These are phyloP conservation scores for Aspidiotus rigidus DNA, from an alignment of 2,888 invertebrate species.

Conservation along the genomic window DNA sequence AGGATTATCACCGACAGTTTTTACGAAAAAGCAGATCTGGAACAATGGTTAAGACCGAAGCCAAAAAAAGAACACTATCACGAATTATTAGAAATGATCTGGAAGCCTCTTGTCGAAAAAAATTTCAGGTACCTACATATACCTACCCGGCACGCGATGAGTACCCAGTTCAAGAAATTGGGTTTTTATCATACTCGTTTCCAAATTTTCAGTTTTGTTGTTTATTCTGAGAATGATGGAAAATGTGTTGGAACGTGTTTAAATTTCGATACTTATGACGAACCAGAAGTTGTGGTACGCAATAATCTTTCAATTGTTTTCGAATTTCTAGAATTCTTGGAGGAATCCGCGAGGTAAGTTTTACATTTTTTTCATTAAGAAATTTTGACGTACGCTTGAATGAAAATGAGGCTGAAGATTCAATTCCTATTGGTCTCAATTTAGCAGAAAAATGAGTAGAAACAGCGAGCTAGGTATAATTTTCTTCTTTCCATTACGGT, in stretches of 20 bases:
- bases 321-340: conserved; percentile 66
- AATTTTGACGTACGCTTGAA: no score
- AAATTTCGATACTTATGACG: conserved; percentile 72
- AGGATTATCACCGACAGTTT: conserved; percentile 79
- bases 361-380: neutral
- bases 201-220: conserved; percentile 53
- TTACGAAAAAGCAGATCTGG: conserved; percentile 75
- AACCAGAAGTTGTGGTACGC: conserved; percentile 62
- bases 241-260: conserved; percentile 60
- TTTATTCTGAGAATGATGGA: conserved; percentile 50
- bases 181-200: neutral
- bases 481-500: no score
- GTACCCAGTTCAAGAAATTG: neutral
- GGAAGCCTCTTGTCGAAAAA: conserved; percentile 59
- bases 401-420: neutral
- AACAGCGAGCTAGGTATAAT: no score
- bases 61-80: conserved; percentile 60
- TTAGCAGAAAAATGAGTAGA: no score
- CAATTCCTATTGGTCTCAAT: neutral
- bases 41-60: conserved; percentile 64
- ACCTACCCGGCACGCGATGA: neutral
- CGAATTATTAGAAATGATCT: conserved; percentile 57
- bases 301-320: conserved; percentile 64
- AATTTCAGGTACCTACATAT: conserved; percentile 46
- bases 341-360: conserved; percentile 58